Base-by-base conservation (phyloP, 2,797 vertebrate species). In the Schizopygopsis pylzovi region DNA sequence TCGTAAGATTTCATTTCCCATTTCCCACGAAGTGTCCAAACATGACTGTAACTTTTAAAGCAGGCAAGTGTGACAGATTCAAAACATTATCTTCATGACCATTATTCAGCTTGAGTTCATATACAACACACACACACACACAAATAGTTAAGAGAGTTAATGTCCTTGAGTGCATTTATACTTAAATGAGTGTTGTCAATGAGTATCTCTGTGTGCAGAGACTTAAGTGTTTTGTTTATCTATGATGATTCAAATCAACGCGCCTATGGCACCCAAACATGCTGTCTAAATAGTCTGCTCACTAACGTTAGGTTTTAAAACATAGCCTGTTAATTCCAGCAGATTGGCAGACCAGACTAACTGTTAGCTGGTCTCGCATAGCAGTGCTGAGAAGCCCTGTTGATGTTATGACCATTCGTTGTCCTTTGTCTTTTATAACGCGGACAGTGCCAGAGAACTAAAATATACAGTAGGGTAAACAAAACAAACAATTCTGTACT, bases 401-500 rank as follows among this genome's bases (percentile, higher is more conserved):
- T 83, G 28, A 65, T 39, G 39, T 22, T 71, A 2, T 1, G 22
- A 18, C 13, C 59, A 8, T 4, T 65, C 59, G 72, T 10, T 52
- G 25, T 4, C 6, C 28, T 22, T 11, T 20, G 4, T 39, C 33
- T 52, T 54, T 41, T 37, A n/a, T 52, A 67, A 28, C 33, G 25
- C 16, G 7, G 22, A 70, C 63, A 16, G 10, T 22, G 47, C 2
- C 10, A 45, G 7, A 43, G 4, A 33, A 33, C 16, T 33, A 5
- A 61, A 43, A 33, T n/a, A 45, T 15, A 54, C 18, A 43, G 37
- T 8, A 43, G 37, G 37, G 15, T 11, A 25, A 78, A n/a, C 28
- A 4, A 84, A 79, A 78, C n/a, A 37, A 85, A 79, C 83, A 85
- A 85, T 59, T 79, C 18, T 59, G 63, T 10, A 85, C 75, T 79